Conservation (phyloP, 2,888 invertebrate species). For the Azorinus chamasolen region DNA sequence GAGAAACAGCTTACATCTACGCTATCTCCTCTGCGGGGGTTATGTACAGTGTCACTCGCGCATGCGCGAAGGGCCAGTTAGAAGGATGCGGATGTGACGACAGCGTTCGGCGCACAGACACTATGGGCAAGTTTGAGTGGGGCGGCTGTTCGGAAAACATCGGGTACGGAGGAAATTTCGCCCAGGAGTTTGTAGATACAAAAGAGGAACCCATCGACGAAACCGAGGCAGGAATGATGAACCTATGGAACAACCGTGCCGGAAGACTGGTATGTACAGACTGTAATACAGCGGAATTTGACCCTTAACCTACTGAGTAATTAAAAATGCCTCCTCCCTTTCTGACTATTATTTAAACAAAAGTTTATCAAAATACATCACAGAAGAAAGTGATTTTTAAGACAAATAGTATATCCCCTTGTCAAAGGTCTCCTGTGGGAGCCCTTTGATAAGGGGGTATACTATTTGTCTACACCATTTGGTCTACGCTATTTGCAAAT, state of each 20-base stretch:
- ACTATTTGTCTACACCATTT: no score
- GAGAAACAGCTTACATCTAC: conserved; percentile 96
- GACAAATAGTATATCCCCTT: no score
- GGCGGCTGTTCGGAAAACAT: conserved; percentile 95
- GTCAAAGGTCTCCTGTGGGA: no score
- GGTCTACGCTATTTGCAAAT: no score
- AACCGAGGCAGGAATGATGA: conserved; percentile 93
- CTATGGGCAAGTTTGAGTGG: conserved; percentile 92
- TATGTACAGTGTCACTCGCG: conserved; percentile 94
- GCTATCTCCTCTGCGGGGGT: conserved; percentile 96
- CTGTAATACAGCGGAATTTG: no score
- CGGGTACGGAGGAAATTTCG: conserved; percentile 93
- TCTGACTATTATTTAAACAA: no score
- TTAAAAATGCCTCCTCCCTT: no score
- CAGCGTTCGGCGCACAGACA: conserved; percentile 90
- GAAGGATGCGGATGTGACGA: conserved; percentile 96
- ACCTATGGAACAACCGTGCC: conserved; percentile 96
- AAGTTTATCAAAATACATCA: no score
- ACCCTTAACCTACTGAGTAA: no score
- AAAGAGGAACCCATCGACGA: conserved; percentile 89
- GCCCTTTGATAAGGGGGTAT: no score
- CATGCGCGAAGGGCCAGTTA: conserved; percentile 91
- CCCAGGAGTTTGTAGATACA: conserved; percentile 94
- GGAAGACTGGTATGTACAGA: conserved; percentile 91
- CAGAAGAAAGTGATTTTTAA: no score